Evolutionary conservation across 2,797 vertebrate species (phyloP), one percentile per base, ranked within the genome.

Genomic region (Natrix natrix): DNA sequence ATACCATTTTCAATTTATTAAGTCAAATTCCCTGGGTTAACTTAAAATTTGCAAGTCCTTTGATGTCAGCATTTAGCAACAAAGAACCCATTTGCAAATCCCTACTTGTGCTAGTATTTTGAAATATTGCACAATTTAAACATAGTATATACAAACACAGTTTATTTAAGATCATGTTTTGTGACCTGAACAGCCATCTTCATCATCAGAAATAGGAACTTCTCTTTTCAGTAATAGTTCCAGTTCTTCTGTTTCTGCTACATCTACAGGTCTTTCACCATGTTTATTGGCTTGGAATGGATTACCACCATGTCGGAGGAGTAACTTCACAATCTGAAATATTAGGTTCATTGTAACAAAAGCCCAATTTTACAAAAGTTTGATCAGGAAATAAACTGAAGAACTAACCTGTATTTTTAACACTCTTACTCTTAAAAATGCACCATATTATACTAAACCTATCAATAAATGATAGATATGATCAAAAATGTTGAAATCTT

Each of bases 271-370:
- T 48, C 99, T 98, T 97, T 99, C 99, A 1, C 99, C 99, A 0
- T 99, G 98, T 95, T 99, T 99, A 97, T 99, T 99, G 91, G 99
- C 99, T 97, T 99, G 99, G 97, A 99, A 99, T 56, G 99, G 99
- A 94, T 99, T 99, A 87, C 99, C 99, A 88, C 99, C 99, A 24
- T 99, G 98, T 91, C 99, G 98, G 91, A 99, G 98, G n/a, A 99
- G 98, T 86, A 99, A 97, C 96, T 99, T 99, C 93, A 99, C 99
- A 96, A 99, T 99, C 99, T 99, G 97, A 32, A 96, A 90, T 48
- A 94, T 95, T 91, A 96, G 95, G 93, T 28, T 94, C 93, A 54
- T 87, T 89, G 37, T 32, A 59, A 22, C 17, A 90, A 87, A 66
- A 8, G 66, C 20, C 78, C 3, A 32, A 93, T 32, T 83, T 83